These are phyloP conservation scores for Argyresthia goedartella DNA, from an alignment of 2,888 invertebrate genomes.

Conservation along the genomic window DNA sequence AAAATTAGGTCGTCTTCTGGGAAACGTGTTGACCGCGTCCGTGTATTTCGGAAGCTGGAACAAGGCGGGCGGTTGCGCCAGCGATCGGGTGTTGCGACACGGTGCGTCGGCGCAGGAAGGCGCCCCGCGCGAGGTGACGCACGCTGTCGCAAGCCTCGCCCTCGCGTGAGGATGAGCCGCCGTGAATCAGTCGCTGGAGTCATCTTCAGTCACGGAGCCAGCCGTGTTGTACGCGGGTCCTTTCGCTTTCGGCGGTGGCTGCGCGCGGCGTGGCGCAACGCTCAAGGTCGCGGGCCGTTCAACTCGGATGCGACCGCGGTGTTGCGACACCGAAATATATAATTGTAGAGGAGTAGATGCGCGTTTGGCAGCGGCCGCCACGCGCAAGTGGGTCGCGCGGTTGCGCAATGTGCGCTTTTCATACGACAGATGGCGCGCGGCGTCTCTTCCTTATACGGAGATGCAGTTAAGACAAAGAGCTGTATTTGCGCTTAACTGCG, in stretches of 20 bases:
- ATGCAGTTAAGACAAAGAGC: constrained; percentile 5
- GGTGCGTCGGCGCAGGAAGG: constrained; percentile 31
- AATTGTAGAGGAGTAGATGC: constrained; percentile 65
- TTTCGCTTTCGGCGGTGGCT: constrained; percentile 53
- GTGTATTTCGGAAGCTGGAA: constrained; percentile 43
- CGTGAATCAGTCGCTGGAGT: constrained; percentile 19
- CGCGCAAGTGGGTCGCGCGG: constrained; percentile 55
- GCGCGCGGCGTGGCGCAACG: constrained; percentile 51
- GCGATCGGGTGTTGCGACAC: constrained; percentile 33
- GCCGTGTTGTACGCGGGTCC: constrained; percentile 24
- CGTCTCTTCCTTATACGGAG: constrained; percentile 54
- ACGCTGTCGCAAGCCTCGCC: constrained; percentile 14
- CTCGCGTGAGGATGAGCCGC: constrained; percentile 10
- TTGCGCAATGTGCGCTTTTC: constrained; percentile 50
- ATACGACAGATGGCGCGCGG: constrained; percentile 60
- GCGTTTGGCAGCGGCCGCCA: constrained; percentile 63
- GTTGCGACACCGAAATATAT: constrained; percentile 69
- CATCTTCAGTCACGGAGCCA: constrained; percentile 14
- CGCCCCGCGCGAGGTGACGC: constrained; percentile 46
- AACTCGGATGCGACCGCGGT: constrained; percentile 67
- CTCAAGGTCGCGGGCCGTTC: constrained; percentile 69
- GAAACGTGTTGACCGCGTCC: constrained; percentile 8
- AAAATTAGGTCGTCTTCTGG: constrained; percentile 47
- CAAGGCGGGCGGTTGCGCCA: constrained; percentile 31
- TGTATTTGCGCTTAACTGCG: neutral